These are phyloP conservation scores for Bombus difficillimus DNA, from an alignment of 1,140 invertebrate species.

Conservation along the genomic window DNA sequence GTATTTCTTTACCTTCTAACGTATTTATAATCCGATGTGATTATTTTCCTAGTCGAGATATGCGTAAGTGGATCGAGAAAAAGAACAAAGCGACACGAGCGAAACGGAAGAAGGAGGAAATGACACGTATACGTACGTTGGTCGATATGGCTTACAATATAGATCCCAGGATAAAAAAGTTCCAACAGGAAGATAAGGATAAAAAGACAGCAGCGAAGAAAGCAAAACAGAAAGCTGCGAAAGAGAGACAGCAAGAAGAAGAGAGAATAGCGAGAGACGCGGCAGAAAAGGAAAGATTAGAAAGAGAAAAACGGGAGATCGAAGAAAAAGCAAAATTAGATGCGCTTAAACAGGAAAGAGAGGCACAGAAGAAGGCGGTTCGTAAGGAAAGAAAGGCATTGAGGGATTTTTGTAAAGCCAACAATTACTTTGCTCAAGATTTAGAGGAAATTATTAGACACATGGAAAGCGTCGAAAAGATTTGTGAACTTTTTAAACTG, in stretches of 20 bases:
- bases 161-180: slow-evolving; percentile 95
- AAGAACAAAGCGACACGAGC: slow-evolving; percentile 96
- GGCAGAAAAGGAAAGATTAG: slow-evolving; percentile 86
- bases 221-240: slow-evolving; percentile 94
- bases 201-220: slow-evolving; percentile 94
- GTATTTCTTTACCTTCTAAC: not conserved
- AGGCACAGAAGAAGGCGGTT: slow-evolving; percentile 91
- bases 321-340: slow-evolving; percentile 91
- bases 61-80: slow-evolving; percentile 98
- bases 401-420: slow-evolving; percentile 92
- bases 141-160: slow-evolving; percentile 97
- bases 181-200: slow-evolving; percentile 97
- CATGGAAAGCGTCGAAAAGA: slow-evolving; percentile 94
- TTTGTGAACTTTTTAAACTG: slow-evolving; percentile 91
- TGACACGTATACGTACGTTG: slow-evolving; percentile 92
- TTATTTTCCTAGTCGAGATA: slow-evolving; percentile 87
- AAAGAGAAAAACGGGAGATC: slow-evolving; percentile 92
- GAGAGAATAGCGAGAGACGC: slow-evolving; percentile 88
- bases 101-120: slow-evolving; percentile 98
- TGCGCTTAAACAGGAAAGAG: slow-evolving; percentile 93
- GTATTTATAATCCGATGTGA: not conserved
- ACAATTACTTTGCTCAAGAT: slow-evolving; percentile 91
- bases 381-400: slow-evolving; percentile 94
- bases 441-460: slow-evolving; percentile 90
- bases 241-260: slow-evolving; percentile 92